Percentiles rank a stretch among this genome's conserved stretches.
Conservation (phyloP, 2,113 vertebrate species). For the Pituophis catenifer region DNA sequence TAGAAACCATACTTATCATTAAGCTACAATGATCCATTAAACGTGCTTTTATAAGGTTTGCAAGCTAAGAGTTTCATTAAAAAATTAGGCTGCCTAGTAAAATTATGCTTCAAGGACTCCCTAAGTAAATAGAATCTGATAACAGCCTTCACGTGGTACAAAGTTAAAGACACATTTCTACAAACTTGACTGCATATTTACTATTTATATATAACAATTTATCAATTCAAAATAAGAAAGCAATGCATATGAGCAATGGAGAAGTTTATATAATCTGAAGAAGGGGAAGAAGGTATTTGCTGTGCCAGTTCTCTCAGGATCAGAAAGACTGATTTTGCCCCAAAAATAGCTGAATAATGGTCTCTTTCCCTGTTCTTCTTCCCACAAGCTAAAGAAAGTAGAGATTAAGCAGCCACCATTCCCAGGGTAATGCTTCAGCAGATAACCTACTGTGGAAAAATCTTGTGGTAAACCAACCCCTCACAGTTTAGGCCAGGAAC, state of each 20-base stretch:
- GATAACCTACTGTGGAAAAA: not conserved
- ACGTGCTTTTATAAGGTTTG: not conserved
- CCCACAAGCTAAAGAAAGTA: not conserved
- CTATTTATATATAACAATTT: not conserved
- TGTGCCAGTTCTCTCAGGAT: not conserved
- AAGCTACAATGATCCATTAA: not conserved
- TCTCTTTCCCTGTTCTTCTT: not conserved
- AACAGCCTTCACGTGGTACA: not conserved
- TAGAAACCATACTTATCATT: not conserved
- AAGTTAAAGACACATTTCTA: not conserved
- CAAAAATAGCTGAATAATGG: not conserved
- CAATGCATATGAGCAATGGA: not conserved
- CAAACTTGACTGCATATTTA: not conserved
- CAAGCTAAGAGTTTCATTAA: not conserved
- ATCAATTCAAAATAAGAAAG: not conserved
- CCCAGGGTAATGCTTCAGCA: not conserved
- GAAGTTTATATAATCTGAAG: not conserved
- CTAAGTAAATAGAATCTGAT: not conserved
- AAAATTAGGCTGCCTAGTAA: not conserved
- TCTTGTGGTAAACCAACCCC: not conserved
- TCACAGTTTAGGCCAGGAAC: not conserved
- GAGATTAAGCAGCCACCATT: not conserved
- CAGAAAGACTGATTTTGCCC: not conserved
- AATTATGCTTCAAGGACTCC: not conserved
- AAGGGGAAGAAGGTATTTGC: not conserved